phyloP scores from a whole-genome alignment of 2,888 invertebrate species.

The Folsomia manolachei region DNA sequence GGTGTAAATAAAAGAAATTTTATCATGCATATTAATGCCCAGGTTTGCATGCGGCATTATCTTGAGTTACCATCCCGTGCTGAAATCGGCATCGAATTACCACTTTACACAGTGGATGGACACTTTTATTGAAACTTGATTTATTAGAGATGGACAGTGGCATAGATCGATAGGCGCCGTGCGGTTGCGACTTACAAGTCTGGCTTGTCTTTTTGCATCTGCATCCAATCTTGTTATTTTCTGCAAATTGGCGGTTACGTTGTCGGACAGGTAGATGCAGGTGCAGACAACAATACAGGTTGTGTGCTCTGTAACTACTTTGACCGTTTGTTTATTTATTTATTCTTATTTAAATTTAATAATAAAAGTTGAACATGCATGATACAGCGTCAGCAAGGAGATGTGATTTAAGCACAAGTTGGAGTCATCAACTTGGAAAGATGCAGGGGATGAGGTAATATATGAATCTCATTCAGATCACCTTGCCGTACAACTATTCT shows the following conservation, averaged over 20 bases:
- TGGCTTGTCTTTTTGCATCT: not conserved
- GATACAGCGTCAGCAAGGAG: too few species aligned
- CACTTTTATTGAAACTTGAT: slow-evolving; percentile 17
- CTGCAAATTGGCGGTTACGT: not conserved
- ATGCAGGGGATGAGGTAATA: not conserved
- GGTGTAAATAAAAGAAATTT: too few species aligned
- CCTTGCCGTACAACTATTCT: too few species aligned
- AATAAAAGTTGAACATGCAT: not conserved
- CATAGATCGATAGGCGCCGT: not conserved
- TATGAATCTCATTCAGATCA: not conserved
- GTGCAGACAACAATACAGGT: too few species aligned
- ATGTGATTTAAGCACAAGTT: too few species aligned
- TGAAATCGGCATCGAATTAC: not conserved
- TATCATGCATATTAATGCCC: too few species aligned
- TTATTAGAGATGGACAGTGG: not conserved
- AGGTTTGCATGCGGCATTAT: too few species aligned
- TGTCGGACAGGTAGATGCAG: not conserved
- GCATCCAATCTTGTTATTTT: not conserved
- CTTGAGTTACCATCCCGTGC: too few species aligned
- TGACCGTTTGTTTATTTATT: not conserved
- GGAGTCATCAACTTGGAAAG: not conserved
- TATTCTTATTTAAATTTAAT: too few species aligned
- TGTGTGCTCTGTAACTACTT: too few species aligned
- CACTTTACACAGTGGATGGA: too few species aligned
- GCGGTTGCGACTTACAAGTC: not conserved